These are phyloP conservation scores for Saccostrea glomerata DNA, from an alignment of 1,140 invertebrate genomes.

Conservation along the genomic window DNA sequence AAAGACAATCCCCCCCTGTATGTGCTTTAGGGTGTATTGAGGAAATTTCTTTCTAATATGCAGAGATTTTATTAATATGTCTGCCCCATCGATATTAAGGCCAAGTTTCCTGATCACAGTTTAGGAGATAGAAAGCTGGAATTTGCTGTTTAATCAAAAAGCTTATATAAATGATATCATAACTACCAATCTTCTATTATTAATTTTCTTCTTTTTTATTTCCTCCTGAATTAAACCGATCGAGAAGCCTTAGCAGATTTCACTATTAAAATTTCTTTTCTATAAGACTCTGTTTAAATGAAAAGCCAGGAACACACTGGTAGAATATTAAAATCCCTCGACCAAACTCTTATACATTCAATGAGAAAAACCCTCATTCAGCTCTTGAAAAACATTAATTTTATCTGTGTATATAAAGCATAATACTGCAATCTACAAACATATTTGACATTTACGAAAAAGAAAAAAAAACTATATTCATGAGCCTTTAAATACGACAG, in stretches of 20 bases:
- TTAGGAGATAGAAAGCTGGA: neutral
- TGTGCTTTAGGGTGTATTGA: neutral
- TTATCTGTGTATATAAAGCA: neutral
- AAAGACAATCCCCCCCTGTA: too few relatives aligned
- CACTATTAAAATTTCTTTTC: neutral
- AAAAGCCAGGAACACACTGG: neutral
- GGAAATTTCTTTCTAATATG: neutral
- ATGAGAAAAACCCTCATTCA: slow-evolving; percentile 20
- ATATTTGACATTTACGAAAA: neutral
- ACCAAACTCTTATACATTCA: neutral
- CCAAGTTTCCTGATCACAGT: neutral
- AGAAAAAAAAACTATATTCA: neutral
- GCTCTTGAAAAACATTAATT: neutral
- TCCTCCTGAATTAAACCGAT: neutral
- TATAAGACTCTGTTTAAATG: neutral
- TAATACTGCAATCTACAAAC: neutral
- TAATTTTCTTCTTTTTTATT: neutral
- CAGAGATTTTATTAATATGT: neutral
- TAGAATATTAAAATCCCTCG: neutral
- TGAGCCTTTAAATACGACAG: neutral
- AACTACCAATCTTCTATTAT: neutral
- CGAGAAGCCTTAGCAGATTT: neutral
- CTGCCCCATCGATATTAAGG: neutral
- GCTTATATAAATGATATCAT: neutral
- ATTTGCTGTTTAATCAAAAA: neutral